Evolutionary conservation across 2,888 invertebrate species (phyloP).

Genomic region (Branchipolynoe longqiensis): DNA sequence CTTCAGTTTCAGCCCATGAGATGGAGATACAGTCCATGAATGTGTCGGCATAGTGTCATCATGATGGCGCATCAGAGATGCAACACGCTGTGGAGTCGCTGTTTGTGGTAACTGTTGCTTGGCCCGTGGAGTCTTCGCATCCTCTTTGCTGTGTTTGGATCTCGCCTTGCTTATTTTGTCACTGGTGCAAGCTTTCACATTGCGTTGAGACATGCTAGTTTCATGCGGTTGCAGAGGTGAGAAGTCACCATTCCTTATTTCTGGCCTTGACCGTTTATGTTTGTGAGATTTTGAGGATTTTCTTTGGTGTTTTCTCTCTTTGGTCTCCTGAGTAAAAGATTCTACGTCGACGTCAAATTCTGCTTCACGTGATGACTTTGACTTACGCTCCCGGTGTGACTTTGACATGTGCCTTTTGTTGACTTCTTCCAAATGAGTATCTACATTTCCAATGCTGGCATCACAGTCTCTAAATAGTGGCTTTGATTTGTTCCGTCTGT

Average conservation of each 20-base stretch:
- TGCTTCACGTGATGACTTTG: too few relatives aligned
- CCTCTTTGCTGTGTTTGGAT: not conserved
- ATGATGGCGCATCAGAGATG: not conserved
- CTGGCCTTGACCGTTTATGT: not conserved
- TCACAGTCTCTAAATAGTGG: not conserved
- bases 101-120: not conserved
- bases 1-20: slow-evolving; percentile 3
- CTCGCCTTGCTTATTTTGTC: not conserved
- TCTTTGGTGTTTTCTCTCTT: not conserved
- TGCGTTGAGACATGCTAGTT: too few relatives aligned
- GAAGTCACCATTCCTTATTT: too few relatives aligned
- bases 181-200: too few relatives aligned
- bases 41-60: not conserved
- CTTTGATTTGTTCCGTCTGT: too few relatives aligned
- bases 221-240: too few relatives aligned
- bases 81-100: not conserved
- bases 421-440: not conserved
- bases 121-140: not conserved
- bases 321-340: not conserved
- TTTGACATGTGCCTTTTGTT: too few relatives aligned
- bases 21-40: not conserved
- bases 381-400: too few relatives aligned
- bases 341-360: too few relatives aligned
- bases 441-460: not conserved
- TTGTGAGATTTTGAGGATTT: slow-evolving; percentile 18